phyloP scores from a whole-genome alignment of 2,888 invertebrate genomes.

The Ferdinandea cuprea region DNA sequence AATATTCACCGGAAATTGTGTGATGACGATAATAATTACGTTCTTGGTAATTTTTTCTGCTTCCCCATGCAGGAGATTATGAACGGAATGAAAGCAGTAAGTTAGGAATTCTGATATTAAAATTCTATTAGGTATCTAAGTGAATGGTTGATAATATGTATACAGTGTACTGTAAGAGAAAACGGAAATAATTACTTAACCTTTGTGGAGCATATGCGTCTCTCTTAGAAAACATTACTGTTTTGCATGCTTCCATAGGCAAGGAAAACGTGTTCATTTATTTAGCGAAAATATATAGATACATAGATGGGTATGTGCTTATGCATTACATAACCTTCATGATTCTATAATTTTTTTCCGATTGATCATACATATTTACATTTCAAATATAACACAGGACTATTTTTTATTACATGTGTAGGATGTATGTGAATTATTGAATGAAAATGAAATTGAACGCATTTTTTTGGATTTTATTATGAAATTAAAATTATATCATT shows the following conservation, averaged over 20 bases:
- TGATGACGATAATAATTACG: conserved; percentile 26
- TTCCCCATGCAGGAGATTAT: conserved; percentile 34
- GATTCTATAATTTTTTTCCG: too few relatives aligned
- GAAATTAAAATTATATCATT: too few relatives aligned
- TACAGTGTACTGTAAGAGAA: background rate
- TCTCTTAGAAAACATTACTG: background rate
- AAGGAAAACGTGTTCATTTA: too few relatives aligned
- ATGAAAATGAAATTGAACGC: too few relatives aligned
- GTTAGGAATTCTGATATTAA: conserved; percentile 23
- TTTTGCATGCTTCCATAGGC: background rate
- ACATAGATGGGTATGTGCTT: too few relatives aligned
- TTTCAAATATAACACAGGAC: too few relatives aligned
- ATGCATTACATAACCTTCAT: too few relatives aligned
- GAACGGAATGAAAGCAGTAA: conserved; percentile 12
- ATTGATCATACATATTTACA: too few relatives aligned
- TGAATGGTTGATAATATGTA: conserved; percentile 14
- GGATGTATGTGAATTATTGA: too few relatives aligned
- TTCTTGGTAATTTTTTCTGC: background rate
- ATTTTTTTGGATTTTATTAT: too few relatives aligned
- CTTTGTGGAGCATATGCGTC: background rate
- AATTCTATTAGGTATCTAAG: conserved; percentile 24
- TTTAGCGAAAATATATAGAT: too few relatives aligned
- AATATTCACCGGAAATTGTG: conserved; percentile 37
- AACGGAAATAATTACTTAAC: conserved; percentile 8
- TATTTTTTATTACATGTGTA: too few relatives aligned